These are phyloP conservation scores for Poecilia velifera DNA, from an alignment of 2,797 vertebrate genomes.

Conservation along the genomic window DNA sequence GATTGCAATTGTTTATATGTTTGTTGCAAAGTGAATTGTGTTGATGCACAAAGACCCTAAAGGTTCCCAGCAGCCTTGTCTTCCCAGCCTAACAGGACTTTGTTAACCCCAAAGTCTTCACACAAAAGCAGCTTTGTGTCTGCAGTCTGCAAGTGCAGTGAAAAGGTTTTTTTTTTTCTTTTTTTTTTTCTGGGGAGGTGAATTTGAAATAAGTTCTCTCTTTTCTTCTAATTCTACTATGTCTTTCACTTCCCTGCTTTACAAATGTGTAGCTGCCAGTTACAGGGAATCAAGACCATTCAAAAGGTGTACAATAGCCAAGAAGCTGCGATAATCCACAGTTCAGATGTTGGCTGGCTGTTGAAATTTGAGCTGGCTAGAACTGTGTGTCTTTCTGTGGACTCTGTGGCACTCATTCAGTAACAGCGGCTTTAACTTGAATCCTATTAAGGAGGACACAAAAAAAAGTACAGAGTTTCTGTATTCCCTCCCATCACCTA, in stretches of 20 bases:
- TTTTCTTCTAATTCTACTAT: constrained; percentile 64
- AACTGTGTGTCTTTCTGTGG: constrained; percentile 51
- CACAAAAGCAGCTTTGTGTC: constrained; percentile 81
- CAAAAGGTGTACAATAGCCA: constrained; percentile 67
- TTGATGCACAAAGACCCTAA: constrained; percentile 23
- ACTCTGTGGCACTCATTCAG: constrained; percentile 60
- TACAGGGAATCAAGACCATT: constrained; percentile 70
- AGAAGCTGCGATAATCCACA: constrained; percentile 74
- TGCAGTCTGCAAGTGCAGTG: constrained; percentile 60
- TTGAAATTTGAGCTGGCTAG: constrained; percentile 66
- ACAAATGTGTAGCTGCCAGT: constrained; percentile 72
- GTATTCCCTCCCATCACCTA: background rate
- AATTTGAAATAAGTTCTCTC: constrained; percentile 77
- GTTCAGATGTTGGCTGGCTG: constrained; percentile 65
- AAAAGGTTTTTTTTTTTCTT: constrained; percentile 49
- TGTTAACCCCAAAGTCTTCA: constrained; percentile 73
- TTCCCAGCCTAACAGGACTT: constrained; percentile 67
- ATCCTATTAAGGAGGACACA: constrained; percentile 54
- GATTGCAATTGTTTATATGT: constrained; percentile 13
- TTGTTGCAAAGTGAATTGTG: constrained; percentile 16
- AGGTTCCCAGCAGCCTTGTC: constrained; percentile 56
- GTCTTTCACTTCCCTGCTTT: constrained; percentile 75
- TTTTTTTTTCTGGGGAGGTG: constrained; percentile 61
- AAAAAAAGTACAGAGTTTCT: constrained; percentile 7
- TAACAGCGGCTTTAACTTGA: constrained; percentile 57